Evolutionary conservation across 2,888 invertebrate species (phyloP).

Genomic region (Drosophila kanekoi): DNA sequence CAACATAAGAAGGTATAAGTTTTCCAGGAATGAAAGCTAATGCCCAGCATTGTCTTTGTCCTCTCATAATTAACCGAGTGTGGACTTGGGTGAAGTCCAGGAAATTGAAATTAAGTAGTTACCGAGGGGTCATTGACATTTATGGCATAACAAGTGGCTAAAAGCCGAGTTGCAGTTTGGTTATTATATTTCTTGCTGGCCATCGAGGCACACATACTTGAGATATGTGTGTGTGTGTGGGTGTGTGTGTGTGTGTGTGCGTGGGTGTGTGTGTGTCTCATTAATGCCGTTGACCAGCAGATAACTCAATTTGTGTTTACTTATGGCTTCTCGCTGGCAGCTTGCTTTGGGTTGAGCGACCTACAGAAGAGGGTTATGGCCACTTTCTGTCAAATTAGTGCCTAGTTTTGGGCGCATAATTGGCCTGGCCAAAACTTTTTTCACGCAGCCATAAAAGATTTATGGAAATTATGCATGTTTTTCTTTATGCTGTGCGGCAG

Average conservation of each 20-base stretch:
- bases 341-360: slow-evolving; percentile 53
- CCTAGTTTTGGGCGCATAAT: slow-evolving; percentile 72
- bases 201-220: slow-evolving; percentile 18
- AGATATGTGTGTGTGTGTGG: slow-evolving; percentile 13
- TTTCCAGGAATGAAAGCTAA: neutral
- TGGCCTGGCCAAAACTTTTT: slow-evolving; percentile 67
- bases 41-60: neutral
- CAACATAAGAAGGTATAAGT: no score
- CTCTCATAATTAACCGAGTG: slow-evolving; percentile 13
- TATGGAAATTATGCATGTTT: slow-evolving; percentile 80
- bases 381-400: slow-evolving; percentile 78
- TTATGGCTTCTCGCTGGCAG: slow-evolving; percentile 18
- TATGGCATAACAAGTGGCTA: slow-evolving; percentile 15
- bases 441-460: slow-evolving; percentile 74
- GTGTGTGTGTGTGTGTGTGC: slow-evolving; percentile 12
- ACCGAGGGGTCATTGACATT: slow-evolving; percentile 26
- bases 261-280: slow-evolving; percentile 24
- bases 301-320: slow-evolving; percentile 69
- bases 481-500: slow-evolving; percentile 60
- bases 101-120: slow-evolving; percentile 29
- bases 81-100: neutral
- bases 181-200: slow-evolving; percentile 14
- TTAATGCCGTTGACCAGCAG: slow-evolving; percentile 40
- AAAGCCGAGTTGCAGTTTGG: slow-evolving; percentile 12
- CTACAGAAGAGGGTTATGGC: slow-evolving; percentile 38